A percentile compares a stretch with the other conserved stretches of the same genome.
Evolutionary conservation across 2,113 vertebrate species (phyloP).

Genomic region (Python bivittatus): DNA sequence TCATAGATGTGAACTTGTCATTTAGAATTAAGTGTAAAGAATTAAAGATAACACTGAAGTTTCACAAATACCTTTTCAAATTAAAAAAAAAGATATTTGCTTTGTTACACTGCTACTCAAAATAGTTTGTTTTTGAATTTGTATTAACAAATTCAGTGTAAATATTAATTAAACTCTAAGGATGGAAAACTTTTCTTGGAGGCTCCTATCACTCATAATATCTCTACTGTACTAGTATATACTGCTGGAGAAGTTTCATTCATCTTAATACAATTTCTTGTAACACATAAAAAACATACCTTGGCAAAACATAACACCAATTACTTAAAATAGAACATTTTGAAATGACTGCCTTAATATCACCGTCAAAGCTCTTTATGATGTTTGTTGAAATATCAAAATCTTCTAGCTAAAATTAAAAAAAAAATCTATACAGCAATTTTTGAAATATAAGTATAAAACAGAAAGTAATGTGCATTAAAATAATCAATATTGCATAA

Average conservation of each 20-base stretch:
- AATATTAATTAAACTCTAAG: not conserved
- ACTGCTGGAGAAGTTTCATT: slow-evolving; percentile 9
- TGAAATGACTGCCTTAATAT: slow-evolving; percentile 72
- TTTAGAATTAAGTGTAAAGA: not conserved
- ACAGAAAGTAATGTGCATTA: not conserved
- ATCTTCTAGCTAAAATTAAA: slow-evolving; percentile 80
- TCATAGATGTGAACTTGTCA: not conserved
- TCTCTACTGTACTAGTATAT: not conserved
- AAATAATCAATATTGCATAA: not conserved
- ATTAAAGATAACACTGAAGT: not conserved
- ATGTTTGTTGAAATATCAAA: slow-evolving; percentile 77
- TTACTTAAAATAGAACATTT: slow-evolving; percentile 73
- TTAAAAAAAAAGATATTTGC: not conserved
- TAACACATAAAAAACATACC: slow-evolving; percentile 73
- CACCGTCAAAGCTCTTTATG: slow-evolving; percentile 75
- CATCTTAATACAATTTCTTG: slow-evolving; percentile 16
- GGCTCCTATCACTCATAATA: not conserved
- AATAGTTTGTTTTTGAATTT: not conserved
- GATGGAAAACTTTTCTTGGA: not conserved
- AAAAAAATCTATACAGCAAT: slow-evolving; percentile 37
- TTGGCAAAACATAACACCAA: slow-evolving; percentile 93
- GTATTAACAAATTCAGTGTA: not conserved
- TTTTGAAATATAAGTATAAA: slow-evolving; percentile 24
- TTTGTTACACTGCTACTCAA: not conserved
- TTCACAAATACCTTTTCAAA: not conserved